Evolutionary conservation across 2,113 vertebrate species (phyloP).

Genomic region (Planiliza haematocheilus): DNA sequence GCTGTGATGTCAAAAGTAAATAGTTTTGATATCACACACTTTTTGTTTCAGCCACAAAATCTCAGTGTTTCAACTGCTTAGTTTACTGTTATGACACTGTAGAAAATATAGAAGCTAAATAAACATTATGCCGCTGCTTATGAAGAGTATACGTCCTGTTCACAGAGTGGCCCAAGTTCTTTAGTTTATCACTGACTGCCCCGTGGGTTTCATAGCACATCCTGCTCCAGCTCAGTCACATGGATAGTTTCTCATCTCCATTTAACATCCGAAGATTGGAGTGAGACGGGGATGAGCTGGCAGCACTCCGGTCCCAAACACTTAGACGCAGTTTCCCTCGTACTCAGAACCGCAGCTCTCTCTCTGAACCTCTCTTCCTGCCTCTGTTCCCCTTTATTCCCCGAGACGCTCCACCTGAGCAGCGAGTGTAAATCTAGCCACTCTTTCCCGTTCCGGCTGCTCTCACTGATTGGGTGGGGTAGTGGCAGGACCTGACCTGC

Average conservation of each 20-base stretch:
- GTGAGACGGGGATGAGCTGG: slow-evolving; percentile 68
- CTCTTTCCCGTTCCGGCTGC: slow-evolving; percentile 77
- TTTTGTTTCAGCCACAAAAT: slow-evolving; percentile 15
- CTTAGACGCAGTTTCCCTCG: slow-evolving; percentile 19
- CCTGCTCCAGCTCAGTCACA: slow-evolving; percentile 73
- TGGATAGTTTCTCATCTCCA: slow-evolving; percentile 62
- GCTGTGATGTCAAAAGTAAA: slow-evolving; percentile 16
- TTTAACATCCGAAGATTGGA: slow-evolving; percentile 63
- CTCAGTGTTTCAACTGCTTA: slow-evolving; percentile 6
- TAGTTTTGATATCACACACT: slow-evolving; percentile 21
- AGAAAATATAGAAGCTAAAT: slow-evolving; percentile 1
- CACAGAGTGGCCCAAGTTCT: slow-evolving; percentile 68
- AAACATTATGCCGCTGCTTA: background rate
- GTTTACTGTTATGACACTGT: background rate
- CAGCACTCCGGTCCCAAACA: slow-evolving; percentile 76
- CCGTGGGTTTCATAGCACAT: slow-evolving; percentile 58
- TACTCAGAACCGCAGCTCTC: slow-evolving; percentile 29
- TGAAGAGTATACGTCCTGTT: slow-evolving; percentile 76
- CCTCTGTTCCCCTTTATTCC: slow-evolving; percentile 42
- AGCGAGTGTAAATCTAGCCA: slow-evolving; percentile 87
- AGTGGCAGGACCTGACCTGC: slow-evolving; percentile 51
- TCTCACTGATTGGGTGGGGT: slow-evolving; percentile 88
- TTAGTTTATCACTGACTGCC: slow-evolving; percentile 26
- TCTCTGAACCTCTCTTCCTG: slow-evolving; percentile 38
- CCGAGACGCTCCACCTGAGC: slow-evolving; percentile 73